Evolutionary conservation across 2,113 vertebrate genomes (phyloP), one percentile per base, ranked within the genome.

Genomic region (Triplophysa dalaica): DNA sequence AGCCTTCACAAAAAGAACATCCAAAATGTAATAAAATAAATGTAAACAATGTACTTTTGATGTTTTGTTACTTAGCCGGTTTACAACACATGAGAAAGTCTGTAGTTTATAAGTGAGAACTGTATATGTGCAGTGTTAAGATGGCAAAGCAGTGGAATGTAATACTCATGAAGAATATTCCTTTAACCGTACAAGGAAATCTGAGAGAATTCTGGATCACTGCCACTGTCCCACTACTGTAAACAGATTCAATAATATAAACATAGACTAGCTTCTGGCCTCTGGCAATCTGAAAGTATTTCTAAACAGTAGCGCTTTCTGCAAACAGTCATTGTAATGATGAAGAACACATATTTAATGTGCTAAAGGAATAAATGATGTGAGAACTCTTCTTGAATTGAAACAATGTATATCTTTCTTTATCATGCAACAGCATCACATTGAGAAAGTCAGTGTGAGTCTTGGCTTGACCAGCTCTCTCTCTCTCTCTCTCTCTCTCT

Each of bases 161-260:
- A 13, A 70, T 3, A 16, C 26, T 73, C n/a, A 17, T 22, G 33
- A 26, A 70, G 64, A 58, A 61, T 56, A 48, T 41, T 16, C 54
- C 9, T 64, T 48, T 82, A 80, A 52, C 82, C 82, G 0, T 86
- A 86, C 62, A 86, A 70, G 85, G 82, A 77, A 38, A 48, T 60
- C 56, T 33, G 26, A 24, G 43, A 22, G 67, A 16, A 7, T 43
- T 50, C 73, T 56, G 69, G 66, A 76, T 60, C 74, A 56, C 56
- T 65, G 50, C 74, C 56, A 62, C 56, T 65, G 50, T 66, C 56
- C 64, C 43, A 16, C 24, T 65, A 75, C 45, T 56, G n/a, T 48
- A 70, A 73, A 43, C 81, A 78, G 38, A 64, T 19, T 2, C 43
- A 63, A 41, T 43, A 50, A 62, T 70, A 41, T 76, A 68, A 81